Evolutionary conservation across 2,113 vertebrate genomes (phyloP).

Genomic region (Ardeotis arabs): DNA sequence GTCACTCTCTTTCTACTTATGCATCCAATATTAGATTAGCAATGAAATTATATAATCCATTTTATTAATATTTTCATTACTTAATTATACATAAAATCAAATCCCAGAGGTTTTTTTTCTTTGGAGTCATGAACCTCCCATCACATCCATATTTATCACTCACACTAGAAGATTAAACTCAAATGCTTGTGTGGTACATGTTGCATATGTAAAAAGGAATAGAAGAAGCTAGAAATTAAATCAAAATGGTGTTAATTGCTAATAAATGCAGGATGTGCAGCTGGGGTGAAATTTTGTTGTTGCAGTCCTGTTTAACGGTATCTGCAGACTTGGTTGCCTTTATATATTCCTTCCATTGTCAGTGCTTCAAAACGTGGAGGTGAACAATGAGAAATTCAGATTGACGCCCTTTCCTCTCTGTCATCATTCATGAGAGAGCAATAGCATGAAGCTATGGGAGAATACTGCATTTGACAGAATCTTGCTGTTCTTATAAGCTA

Average conservation of each 20-base stretch:
- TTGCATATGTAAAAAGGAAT: slow-evolving; percentile 46
- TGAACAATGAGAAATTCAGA: background rate
- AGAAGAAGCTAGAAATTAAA: slow-evolving; percentile 48
- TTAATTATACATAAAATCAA: slow-evolving; percentile 41
- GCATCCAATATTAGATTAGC: background rate
- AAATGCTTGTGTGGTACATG: background rate
- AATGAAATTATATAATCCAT: background rate
- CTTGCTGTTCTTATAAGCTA: background rate
- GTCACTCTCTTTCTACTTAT: background rate
- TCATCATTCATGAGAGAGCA: background rate
- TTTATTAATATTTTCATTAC: slow-evolving; percentile 31
- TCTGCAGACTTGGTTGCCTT: background rate
- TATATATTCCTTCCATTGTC: background rate
- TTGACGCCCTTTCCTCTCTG: background rate
- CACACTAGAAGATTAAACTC: background rate
- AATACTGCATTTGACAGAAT: background rate
- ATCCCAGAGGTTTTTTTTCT: background rate
- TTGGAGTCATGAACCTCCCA: slow-evolving; percentile 13
- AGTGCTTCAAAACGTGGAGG: background rate
- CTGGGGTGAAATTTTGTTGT: slow-evolving; percentile 4
- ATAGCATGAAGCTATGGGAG: background rate
- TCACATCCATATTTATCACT: slow-evolving; percentile 66
- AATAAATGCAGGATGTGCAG: slow-evolving; percentile 60
- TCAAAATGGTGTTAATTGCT: slow-evolving; percentile 60
- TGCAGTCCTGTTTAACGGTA: background rate